A percentile compares a stretch with the other conserved stretches of the same genome.
Evolutionary conservation across 2,797 vertebrate species (phyloP).

Genomic region (Aeoliscus strigatus): DNA sequence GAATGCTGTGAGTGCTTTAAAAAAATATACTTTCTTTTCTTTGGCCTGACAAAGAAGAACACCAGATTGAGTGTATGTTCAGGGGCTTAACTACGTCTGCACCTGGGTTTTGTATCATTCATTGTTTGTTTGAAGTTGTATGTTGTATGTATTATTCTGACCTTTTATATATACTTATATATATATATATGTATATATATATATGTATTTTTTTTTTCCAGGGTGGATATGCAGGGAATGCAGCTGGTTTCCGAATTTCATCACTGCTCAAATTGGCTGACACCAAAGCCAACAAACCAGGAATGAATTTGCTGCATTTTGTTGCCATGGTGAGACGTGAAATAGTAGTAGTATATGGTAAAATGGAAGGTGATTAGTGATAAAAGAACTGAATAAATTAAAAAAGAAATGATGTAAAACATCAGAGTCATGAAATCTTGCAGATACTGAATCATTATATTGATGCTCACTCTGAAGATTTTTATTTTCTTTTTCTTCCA

Average conservation of each 20-base stretch:
- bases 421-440: too few relatives aligned
- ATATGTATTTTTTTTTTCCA: too few relatives aligned
- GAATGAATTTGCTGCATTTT: constrained; percentile 82
- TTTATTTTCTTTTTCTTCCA: not conserved
- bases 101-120: constrained; percentile 46
- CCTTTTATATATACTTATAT: constrained; percentile 42
- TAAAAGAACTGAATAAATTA: too few relatives aligned
- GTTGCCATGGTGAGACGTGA: constrained; percentile 75
- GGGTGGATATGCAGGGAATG: constrained; percentile 82
- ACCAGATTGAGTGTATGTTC: constrained; percentile 31
- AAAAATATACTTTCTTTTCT: constrained; percentile 18
- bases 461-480: too few relatives aligned
- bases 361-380: too few relatives aligned
- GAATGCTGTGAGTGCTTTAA: constrained; percentile 78
- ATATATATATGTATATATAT: too few relatives aligned
- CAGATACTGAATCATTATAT: too few relatives aligned
- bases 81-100: constrained; percentile 27
- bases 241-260: constrained; percentile 79
- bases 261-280: constrained; percentile 80
- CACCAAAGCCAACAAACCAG: constrained; percentile 83
- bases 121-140: constrained; percentile 52
- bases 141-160: constrained; percentile 36
- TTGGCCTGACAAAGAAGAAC: constrained; percentile 16
- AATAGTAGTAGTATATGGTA: not conserved
- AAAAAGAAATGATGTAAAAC: too few relatives aligned